Evolutionary conservation across 2,113 vertebrate genomes (phyloP).

Genomic region (Megalops atlanticus): DNA sequence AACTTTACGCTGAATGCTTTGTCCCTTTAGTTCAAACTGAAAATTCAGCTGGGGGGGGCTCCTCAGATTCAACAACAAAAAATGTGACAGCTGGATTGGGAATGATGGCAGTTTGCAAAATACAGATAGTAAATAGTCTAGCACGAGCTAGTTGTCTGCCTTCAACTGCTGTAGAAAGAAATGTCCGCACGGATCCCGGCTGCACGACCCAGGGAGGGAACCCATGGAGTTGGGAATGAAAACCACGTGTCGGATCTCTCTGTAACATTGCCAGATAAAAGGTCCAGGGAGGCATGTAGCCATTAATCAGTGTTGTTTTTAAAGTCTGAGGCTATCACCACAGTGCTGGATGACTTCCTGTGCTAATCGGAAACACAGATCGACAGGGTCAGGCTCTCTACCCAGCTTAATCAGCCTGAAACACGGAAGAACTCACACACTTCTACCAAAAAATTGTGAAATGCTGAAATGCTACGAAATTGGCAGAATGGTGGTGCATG

Average conservation of each 20-base stretch:
- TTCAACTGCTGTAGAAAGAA: too few relatives aligned
- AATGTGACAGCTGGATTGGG: too few relatives aligned
- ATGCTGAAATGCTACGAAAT: too few relatives aligned
- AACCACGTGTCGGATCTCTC: not conserved
- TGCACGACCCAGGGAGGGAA: not conserved
- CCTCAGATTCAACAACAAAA: too few relatives aligned
- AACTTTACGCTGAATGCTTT: not conserved
- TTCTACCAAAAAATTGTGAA: too few relatives aligned
- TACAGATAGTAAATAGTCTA: too few relatives aligned
- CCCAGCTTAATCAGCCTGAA: not conserved
- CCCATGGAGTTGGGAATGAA: constrained; percentile 15
- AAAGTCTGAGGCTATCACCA: not conserved
- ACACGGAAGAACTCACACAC: not conserved
- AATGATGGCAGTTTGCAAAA: too few relatives aligned
- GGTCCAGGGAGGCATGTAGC: not conserved
- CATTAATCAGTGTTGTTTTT: constrained; percentile 13
- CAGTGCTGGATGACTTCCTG: not conserved
- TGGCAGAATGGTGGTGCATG: too few relatives aligned
- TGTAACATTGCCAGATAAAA: not conserved
- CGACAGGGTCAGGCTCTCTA: not conserved
- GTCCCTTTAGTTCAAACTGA: not conserved
- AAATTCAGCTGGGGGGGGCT: too few relatives aligned
- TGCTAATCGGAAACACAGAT: not conserved
- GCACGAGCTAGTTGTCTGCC: too few relatives aligned
- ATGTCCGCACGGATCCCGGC: too few relatives aligned